phyloP scores from a whole-genome alignment of 2,113 vertebrate genomes.

The Patagioenas fasciata region DNA sequence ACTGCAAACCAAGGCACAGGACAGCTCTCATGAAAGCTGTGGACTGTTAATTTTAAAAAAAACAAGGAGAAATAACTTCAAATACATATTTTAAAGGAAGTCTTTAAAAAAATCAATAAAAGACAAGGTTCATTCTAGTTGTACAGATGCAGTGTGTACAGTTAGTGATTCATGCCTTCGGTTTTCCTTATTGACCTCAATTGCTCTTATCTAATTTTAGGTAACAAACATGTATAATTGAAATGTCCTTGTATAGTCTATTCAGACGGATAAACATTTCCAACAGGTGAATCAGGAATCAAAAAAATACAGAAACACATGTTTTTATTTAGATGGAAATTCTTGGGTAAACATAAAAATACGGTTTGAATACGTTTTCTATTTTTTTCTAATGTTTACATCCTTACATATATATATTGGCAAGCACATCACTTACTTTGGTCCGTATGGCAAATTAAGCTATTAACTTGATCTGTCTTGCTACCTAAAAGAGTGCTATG shows the following conservation, averaged over 20 bases:
- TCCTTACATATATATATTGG: background rate
- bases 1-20: background rate
- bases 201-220: background rate
- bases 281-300: background rate
- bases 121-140: background rate
- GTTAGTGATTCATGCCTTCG: background rate
- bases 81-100: background rate
- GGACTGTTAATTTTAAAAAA: background rate
- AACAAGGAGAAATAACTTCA: background rate
- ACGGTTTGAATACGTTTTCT: background rate
- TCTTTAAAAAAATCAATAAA: background rate
- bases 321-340: background rate
- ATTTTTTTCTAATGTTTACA: background rate
- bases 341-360: background rate
- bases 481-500: background rate
- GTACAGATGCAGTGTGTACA: background rate
- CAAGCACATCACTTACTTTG: background rate
- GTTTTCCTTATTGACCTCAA: background rate
- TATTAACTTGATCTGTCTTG: background rate
- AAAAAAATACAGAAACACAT: background rate
- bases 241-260: background rate
- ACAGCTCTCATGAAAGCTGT: background rate
- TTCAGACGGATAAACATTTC: background rate
- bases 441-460: background rate
- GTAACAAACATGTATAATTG: background rate